Evolutionary conservation across 1,140 invertebrate species (phyloP).

Genomic region (Aphelenchoides fujianensis): DNA sequence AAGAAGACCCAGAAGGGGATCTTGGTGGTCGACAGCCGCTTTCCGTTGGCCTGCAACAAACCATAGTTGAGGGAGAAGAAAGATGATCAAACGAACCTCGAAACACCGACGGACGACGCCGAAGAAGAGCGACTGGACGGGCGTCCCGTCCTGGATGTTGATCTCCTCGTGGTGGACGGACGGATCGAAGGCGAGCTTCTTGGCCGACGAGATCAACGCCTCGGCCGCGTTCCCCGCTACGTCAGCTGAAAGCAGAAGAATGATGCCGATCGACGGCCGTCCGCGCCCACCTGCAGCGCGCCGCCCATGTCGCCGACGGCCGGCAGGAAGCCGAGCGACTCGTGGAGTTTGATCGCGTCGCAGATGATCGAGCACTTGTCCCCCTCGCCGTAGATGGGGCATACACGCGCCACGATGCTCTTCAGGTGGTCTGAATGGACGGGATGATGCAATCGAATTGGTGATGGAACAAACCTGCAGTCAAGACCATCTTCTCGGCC

Average conservation of each 20-base stretch:
- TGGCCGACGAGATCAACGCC: slow-evolving; percentile 36
- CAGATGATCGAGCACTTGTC: slow-evolving; percentile 40
- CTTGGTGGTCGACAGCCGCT: neutral
- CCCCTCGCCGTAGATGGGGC: slow-evolving; percentile 45
- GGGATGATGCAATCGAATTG: neutral
- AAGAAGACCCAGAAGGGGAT: slow-evolving; percentile 43
- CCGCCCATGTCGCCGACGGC: slow-evolving; percentile 43
- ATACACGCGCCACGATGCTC: slow-evolving; percentile 34
- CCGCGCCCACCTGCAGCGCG: slow-evolving; percentile 38
- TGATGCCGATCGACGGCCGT: neutral
- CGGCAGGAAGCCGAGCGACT: slow-evolving; percentile 27
- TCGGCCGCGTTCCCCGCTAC: slow-evolving; percentile 47
- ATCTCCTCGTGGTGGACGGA: slow-evolving; percentile 27
- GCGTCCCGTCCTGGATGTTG: slow-evolving; percentile 36
- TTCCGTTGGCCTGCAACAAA: neutral
- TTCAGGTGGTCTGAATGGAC: slow-evolving; percentile 19
- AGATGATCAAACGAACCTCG: neutral
- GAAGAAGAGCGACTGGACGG: slow-evolving; percentile 19
- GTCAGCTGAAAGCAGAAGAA: slow-evolving; percentile 38
- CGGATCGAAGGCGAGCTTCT: slow-evolving; percentile 32
- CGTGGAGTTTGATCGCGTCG: slow-evolving; percentile 26
- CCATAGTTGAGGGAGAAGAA: neutral
- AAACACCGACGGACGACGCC: neutral
- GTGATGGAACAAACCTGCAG: too few relatives aligned
- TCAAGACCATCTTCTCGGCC: slow-evolving; percentile 38